phyloP scores from a whole-genome alignment of 2,113 vertebrate genomes.

The Burhinus oedicnemus region DNA sequence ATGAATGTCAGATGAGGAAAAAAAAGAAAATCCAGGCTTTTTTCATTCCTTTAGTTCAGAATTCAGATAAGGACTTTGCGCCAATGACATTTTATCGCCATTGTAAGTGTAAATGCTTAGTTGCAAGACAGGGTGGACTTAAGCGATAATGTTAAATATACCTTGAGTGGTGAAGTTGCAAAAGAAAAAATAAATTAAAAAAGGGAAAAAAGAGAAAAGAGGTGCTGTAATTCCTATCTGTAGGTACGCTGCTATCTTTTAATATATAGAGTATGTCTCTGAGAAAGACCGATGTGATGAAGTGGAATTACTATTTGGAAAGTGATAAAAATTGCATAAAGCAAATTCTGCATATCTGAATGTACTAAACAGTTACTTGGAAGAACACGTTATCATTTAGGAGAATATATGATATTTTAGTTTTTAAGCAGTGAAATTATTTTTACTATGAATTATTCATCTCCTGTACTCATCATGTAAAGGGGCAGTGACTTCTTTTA shows the following conservation, averaged over 20 bases:
- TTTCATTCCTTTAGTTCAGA: not conserved
- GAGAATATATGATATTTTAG: constrained; percentile 41
- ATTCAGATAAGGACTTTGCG: not conserved
- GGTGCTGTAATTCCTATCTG: not conserved
- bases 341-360: not conserved
- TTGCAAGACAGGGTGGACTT: not conserved
- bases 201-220: not conserved
- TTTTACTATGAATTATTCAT: constrained; percentile 70
- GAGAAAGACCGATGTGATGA: not conserved
- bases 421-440: constrained; percentile 23
- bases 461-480: not conserved
- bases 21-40: not conserved
- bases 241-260: not conserved
- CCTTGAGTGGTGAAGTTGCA: not conserved
- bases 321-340: not conserved
- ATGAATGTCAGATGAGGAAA: not conserved
- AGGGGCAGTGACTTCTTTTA: constrained; percentile 52
- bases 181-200: not conserved
- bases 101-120: not conserved
- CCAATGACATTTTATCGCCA: not conserved
- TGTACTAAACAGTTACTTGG: constrained; percentile 10
- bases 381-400: constrained; percentile 17
- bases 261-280: not conserved
- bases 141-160: not conserved
- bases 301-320: constrained; percentile 18